phyloP scores from a whole-genome alignment of 92 coral and sea anemone genomes.

The Anthopleura xanthogrammica region DNA sequence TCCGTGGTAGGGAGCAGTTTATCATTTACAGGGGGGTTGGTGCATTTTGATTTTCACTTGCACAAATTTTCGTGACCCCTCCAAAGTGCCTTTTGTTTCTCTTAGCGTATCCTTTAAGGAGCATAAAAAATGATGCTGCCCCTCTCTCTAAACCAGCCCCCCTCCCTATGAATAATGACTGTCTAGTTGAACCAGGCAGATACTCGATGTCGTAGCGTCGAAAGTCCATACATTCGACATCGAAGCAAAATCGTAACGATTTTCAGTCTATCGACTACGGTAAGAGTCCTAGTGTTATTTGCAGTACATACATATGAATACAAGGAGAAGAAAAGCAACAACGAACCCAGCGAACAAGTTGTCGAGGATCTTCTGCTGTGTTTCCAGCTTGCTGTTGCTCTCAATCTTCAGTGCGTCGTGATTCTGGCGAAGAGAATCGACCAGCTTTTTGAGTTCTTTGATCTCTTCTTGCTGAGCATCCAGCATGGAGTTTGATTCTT shows the following conservation, averaged over 20 bases:
- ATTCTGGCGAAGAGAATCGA: constrained; percentile 21
- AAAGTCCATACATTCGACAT: not conserved
- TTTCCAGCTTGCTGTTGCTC: constrained; percentile 16
- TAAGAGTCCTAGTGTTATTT: not conserved
- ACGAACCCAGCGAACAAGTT: constrained; percentile 44
- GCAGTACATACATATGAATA: constrained; percentile 31
- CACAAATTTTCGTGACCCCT: no score
- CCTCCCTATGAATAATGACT: no score
- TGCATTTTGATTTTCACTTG: no score
- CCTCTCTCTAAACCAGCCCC: no score
- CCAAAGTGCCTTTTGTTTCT: no score
- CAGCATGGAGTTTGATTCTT: not conserved
- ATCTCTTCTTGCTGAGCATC: constrained; percentile 13
- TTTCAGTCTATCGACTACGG: not conserved
- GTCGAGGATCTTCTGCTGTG: constrained; percentile 27
- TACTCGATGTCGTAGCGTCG: no score
- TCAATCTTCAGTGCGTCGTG: constrained; percentile 36
- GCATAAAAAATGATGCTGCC: no score
- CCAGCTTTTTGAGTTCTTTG: constrained; percentile 11
- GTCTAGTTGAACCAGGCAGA: no score
- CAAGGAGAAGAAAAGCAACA: constrained; percentile 34
- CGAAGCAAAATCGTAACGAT: not conserved
- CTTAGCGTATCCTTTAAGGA: no score
- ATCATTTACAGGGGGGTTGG: no score
- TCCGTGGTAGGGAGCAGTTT: no score